Base-by-base conservation (phyloP, 2,888 invertebrate genomes). In the Ephialtes manifestator region DNA sequence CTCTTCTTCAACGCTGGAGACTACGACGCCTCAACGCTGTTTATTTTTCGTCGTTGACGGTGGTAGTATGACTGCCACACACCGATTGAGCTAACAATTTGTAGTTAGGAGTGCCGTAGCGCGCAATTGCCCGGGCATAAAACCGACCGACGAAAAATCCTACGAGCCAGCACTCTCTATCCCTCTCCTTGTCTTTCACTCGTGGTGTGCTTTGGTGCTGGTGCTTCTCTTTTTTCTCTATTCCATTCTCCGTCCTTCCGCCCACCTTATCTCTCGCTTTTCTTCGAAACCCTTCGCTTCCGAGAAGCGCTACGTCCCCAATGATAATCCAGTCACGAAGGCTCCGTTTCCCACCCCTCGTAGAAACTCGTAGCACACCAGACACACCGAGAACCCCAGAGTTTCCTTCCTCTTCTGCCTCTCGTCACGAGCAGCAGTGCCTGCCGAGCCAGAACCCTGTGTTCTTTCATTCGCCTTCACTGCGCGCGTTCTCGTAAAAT, bases 291-390 rank as follows among this genome's bases (percentile, higher is more conserved):
- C 85, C 83, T 80, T 81, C 82, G 76, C 71, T 85, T 55, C 81
- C 83, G 75, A 76, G 87, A 65, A 81, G 74, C 82, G 51, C 53
- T 79, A 74, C 80, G 53, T 55, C 79, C 84, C 76, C 83, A 82
- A 89, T 87, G 88, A 90, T 92, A 91, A 92, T 90, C 90, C 90
- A 90, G 89, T 90, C 89, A 88, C 89, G 87, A 89, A 88, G 85
- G 83, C 78, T 86, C 84, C 88, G 81, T 84, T 87, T 85, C 77
- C 80, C 39, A 65, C 74, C 71, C 76, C 82, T 75, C 76, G 88
- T 83, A 85, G 75, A 79, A 83, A 84, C 75, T 79, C 71, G 75
- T 70, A 80, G 67, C 63, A 53, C 55, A 65, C 80, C 81, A 83
- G 81, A 83, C 80, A 83, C 77, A 71, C 65, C 35, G 35, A 63